Evolutionary conservation across 1,140 invertebrate species (phyloP).

Genomic region (Eulimnadia texana): DNA sequence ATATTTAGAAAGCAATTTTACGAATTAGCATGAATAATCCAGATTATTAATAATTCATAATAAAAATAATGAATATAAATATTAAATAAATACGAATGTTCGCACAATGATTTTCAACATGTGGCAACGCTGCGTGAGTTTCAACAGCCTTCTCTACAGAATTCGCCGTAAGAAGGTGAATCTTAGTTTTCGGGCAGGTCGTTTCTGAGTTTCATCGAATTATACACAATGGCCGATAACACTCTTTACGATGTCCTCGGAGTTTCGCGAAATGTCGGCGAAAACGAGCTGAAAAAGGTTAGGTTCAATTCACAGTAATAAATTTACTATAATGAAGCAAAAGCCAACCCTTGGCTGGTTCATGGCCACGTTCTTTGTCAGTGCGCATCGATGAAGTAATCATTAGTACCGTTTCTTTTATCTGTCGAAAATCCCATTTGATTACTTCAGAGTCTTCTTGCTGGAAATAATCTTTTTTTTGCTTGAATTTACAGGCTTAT

Average conservation of each 20-base stretch:
- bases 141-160: background rate
- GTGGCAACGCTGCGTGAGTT: background rate
- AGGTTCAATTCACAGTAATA: conserved; percentile 28
- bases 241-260: conserved; percentile 70
- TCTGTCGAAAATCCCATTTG: background rate
- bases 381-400: background rate
- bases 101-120: no score
- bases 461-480: background rate
- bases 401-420: background rate
- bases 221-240: conserved; percentile 40
- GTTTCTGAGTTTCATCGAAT: conserved; percentile 6
- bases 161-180: background rate
- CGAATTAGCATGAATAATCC: no score
- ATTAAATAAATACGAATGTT: no score
- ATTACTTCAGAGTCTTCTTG: background rate
- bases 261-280: conserved; percentile 54
- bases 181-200: background rate
- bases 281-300: conserved; percentile 80
- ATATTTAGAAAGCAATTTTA: no score
- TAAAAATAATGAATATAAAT: no score
- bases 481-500: conserved; percentile 43
- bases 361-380: background rate
- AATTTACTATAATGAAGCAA: background rate
- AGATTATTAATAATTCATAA: no score
- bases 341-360: background rate